Evolutionary conservation across 37 sponge, comb jelly and placozoan genomes (phyloP), one percentile per base, ranked within the genome.

Genomic region (Dysidea cf. avara): DNA sequence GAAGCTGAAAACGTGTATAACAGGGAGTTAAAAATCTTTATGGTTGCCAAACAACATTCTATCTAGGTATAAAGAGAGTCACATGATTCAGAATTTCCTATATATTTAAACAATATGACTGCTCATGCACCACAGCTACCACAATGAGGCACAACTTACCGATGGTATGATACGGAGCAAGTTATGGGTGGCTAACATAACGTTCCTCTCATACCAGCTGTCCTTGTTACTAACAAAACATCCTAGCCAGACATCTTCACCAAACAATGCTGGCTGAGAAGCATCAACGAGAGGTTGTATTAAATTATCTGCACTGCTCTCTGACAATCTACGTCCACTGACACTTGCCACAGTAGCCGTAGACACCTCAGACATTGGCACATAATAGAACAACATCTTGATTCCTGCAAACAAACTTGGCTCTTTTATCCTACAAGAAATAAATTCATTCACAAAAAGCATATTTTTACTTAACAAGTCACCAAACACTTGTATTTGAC

Each of bases 141-240:
- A n/a, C n/a, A n/a, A n/a, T n/a, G n/a, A n/a, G n/a, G n/a, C n/a
- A n/a, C n/a, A n/a, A 84, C 91, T 81, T 40, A 90, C 91, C 29
- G 72, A 32, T 25, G 91, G 91, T 3, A 91, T 52, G 1, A 91
- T 37, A 35, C 87, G 49, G 16, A 91, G 64, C 0, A 70, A 18
- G 36, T 85, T 81, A 78, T 93, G 94, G 4, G 82, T 75, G 13
- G 94, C 78, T 52, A 85, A 39, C 61, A 87, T 67, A 14, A 93
- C 77, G 36, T 93, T 93, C 36, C 88, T 71, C 76, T 93, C 89
- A 40, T 93, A 93, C 94, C 94, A 93, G 54, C 94, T 86, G 89
- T 93, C 94, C 69, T 85, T 53, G 49, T 93, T 79, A 0, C 86
- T 56, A 37, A 93, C 62, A 65, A 78, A 93, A 17, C 89, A 70